phyloP scores from a whole-genome alignment of 2,113 vertebrate genomes.

The Cheirogaleus medius region DNA sequence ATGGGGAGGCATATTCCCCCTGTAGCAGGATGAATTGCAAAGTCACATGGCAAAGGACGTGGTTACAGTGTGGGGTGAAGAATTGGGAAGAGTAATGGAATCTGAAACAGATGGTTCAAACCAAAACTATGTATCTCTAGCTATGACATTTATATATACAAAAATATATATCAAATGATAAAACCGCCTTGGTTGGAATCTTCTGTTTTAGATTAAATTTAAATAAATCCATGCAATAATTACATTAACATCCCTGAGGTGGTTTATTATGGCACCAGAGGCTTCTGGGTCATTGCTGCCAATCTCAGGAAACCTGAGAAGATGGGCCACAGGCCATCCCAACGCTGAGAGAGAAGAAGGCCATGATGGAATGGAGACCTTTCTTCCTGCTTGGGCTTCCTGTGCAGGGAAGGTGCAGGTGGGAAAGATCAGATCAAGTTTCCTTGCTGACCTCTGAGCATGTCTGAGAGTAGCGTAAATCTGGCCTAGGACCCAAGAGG shows the following conservation, averaged over 20 bases:
- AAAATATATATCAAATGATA: constrained; percentile 59
- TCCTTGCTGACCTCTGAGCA: neutral
- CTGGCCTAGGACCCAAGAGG: neutral
- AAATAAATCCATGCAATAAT: constrained; percentile 62
- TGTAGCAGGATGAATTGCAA: neutral
- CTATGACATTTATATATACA: constrained; percentile 56
- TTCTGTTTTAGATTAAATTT: constrained; percentile 70
- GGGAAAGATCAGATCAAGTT: neutral
- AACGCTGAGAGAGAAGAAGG: neutral
- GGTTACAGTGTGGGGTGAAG: neutral
- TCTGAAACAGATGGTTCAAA: constrained; percentile 70
- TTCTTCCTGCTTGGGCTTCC: neutral
- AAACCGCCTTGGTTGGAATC: neutral
- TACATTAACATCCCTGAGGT: constrained; percentile 21
- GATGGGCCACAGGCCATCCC: neutral
- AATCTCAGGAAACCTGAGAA: constrained; percentile 30
- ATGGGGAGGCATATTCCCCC: neutral
- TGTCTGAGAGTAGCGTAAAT: neutral
- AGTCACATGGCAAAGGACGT: neutral
- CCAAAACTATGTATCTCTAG: constrained; percentile 60
- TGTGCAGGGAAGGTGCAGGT: neutral
- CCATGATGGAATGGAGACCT: neutral
- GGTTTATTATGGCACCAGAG: constrained; percentile 14
- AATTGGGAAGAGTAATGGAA: constrained; percentile 42
- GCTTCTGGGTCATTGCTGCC: constrained; percentile 41